phyloP scores from a whole-genome alignment of 2,888 invertebrate species.

The Hypomecis atomaria region DNA sequence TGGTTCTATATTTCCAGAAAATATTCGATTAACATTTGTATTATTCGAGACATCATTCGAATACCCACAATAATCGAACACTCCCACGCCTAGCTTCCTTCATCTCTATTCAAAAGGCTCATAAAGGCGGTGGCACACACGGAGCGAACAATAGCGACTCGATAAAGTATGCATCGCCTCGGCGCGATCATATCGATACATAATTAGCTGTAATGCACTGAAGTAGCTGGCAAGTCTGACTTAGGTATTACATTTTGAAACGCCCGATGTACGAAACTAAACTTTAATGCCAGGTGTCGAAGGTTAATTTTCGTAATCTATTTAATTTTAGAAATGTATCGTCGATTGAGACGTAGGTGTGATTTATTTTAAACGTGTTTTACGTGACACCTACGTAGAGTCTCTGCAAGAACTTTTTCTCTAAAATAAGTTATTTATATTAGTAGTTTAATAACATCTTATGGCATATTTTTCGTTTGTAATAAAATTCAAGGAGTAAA shows the following conservation, averaged over 20 bases:
- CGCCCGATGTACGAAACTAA: background rate
- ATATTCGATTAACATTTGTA: too few relatives aligned
- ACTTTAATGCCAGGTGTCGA: background rate
- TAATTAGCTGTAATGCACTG: constrained; percentile 61
- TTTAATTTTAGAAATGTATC: background rate
- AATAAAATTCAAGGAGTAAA: too few relatives aligned
- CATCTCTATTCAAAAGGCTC: constrained; percentile 31
- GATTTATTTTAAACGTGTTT: too few relatives aligned
- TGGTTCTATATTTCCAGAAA: too few relatives aligned
- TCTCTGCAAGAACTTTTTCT: too few relatives aligned
- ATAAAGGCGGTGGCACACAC: constrained; percentile 49
- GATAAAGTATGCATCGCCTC: constrained; percentile 61
- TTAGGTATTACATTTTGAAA: background rate
- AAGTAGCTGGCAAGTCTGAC: constrained; percentile 10
- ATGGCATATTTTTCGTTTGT: too few relatives aligned
- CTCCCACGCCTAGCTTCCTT: background rate
- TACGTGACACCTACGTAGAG: too few relatives aligned
- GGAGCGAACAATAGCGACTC: constrained; percentile 49
- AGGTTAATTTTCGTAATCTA: background rate
- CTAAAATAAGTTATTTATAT: too few relatives aligned
- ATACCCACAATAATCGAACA: background rate
- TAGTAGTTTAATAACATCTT: too few relatives aligned
- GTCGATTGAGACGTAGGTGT: background rate
- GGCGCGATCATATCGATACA: constrained; percentile 58
- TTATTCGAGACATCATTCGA: too few relatives aligned